Conservation (phyloP, 2,113 vertebrate genomes). For the Leptosomus discolor region DNA sequence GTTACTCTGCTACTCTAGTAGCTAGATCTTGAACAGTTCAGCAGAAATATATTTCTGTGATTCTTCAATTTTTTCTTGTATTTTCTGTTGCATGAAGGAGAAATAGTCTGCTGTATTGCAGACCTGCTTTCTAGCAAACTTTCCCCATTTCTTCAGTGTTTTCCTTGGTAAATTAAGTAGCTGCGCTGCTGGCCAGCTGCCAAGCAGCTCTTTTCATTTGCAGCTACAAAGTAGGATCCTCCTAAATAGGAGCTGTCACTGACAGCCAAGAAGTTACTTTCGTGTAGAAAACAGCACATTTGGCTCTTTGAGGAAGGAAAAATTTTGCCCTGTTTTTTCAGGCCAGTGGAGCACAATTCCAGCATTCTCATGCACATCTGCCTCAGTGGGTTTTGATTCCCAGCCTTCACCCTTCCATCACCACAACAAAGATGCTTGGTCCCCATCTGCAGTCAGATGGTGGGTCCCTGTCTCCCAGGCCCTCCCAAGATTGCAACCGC, state of each 20-base stretch:
- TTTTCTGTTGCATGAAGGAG: not conserved
- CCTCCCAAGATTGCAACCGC: not conserved
- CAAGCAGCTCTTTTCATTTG: not conserved
- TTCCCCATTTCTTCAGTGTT: not conserved
- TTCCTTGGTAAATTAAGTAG: not conserved
- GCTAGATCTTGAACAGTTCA: not conserved
- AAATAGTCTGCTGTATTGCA: not conserved
- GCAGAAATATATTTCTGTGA: not conserved
- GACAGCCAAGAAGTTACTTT: not conserved
- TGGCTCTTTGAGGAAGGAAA: not conserved
- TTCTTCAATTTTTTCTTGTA: not conserved
- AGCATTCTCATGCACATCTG: not conserved
- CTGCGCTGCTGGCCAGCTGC: not conserved
- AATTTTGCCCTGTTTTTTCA: not conserved
- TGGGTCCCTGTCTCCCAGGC: not conserved
- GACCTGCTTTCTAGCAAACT: constrained; percentile 8
- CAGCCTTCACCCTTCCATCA: not conserved
- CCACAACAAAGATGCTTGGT: not conserved
- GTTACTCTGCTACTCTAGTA: not conserved
- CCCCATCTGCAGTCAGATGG: not conserved
- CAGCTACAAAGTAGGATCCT: not conserved
- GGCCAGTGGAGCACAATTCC: not conserved
- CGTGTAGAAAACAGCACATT: not conserved
- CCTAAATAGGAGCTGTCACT: not conserved
- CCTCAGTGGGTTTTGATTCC: not conserved